Percentiles rank a stretch among this genome's conserved stretches.
Evolutionary conservation across 2,113 vertebrate species (phyloP).

Genomic region (Anas platyrhynchos): DNA sequence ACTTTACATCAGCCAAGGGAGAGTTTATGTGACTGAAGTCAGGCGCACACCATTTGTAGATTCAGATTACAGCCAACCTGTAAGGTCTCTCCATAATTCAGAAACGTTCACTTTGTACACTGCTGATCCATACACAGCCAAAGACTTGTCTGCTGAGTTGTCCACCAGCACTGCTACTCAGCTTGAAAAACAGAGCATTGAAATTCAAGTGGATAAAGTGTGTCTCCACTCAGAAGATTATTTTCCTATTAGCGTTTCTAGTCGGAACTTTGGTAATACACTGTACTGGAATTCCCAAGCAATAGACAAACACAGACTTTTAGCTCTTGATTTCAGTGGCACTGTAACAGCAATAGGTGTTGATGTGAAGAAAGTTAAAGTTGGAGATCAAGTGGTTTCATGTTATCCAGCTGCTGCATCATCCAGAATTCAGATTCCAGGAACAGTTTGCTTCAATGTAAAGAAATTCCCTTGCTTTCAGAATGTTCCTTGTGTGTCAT

Average conservation of each 20-base stretch:
- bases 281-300: constrained; percentile 83
- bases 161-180: not conserved
- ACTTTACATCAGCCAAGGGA: constrained; percentile 80
- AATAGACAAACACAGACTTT: constrained; percentile 74
- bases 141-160: constrained; percentile 71
- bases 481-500: constrained; percentile 83
- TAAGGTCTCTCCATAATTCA: not conserved
- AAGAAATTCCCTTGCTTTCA: constrained; percentile 77
- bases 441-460: constrained; percentile 75
- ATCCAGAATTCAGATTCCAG: constrained; percentile 77
- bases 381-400: constrained; percentile 80
- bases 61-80: not conserved
- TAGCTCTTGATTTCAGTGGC: constrained; percentile 86
- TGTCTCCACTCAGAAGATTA: constrained; percentile 87
- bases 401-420: constrained; percentile 81
- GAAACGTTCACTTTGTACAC: constrained; percentile 78
- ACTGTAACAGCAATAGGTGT: constrained; percentile 77
- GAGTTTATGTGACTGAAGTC: constrained; percentile 70
- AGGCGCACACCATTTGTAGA: constrained; percentile 62
- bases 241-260: constrained; percentile 83
- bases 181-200: constrained; percentile 65
- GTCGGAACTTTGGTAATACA: constrained; percentile 75
- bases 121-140: constrained; percentile 73
- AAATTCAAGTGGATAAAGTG: constrained; percentile 79
- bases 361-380: constrained; percentile 76